Base-by-base conservation (phyloP, 2,113 vertebrate genomes). In the Nycticryphes semicollaris region DNA sequence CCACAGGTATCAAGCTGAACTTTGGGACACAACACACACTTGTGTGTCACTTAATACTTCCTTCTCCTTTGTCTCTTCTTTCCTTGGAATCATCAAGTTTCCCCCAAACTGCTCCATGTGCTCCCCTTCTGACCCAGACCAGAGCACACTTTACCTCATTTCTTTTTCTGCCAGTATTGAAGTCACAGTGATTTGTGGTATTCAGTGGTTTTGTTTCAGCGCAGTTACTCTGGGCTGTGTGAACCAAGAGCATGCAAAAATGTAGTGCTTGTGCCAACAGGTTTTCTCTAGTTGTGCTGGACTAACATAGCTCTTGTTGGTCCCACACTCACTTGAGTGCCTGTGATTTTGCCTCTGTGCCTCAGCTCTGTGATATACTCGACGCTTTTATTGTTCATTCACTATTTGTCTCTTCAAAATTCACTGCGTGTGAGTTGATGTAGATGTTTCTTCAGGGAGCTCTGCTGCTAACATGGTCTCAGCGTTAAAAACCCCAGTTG, bases 291-390 rank as follows among this genome's bases (percentile, higher is more conserved):
- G 14, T 56, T 79, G 10, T 18, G 7, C 45, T 89, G 37, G n/a
- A 37, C 41, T 75, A n/a, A 41, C 0, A 0, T 12, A 41, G 10
- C 25, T 75, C 20, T 79, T 1, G 1, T 20, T 68, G 35, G 19
- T 35, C 51, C 39, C 68, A 21, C 20, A 41, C n/a, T 62, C 23
- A 53, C n/a, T 47, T 8, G 1, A 6, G n/a, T 89, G 41, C 13
- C n/a, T 54, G 45, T 53, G 43, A 10, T 94, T 73, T 78, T 76
- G 14, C 21, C 35, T 3, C 1, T 14, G 3, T 84, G 35, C 57
- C 53, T 87, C 62, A 66, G 57, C 7, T 25, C 37, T 62, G 4
- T 9, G 25, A 39, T 6, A 11, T 30, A 56, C 76, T 79, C 0
- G 6, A 2, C 27, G 31, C 6, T 47, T 2, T 93, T 27, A 27